Evolutionary conservation across 1,140 invertebrate species (phyloP).

Genomic region (Drosophila ficusphila): DNA sequence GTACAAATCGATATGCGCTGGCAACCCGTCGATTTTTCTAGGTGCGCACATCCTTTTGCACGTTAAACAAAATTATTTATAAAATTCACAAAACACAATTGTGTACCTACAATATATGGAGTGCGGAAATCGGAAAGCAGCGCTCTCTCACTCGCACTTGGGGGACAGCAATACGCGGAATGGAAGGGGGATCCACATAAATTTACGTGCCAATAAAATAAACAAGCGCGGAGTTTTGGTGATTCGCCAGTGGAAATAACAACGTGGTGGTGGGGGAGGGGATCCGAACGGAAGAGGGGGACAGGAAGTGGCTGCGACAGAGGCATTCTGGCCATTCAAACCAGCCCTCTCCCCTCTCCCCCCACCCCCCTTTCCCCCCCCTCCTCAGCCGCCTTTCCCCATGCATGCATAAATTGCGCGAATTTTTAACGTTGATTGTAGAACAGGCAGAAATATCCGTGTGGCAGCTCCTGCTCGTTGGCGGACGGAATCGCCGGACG

Average conservation of each 20-base stretch:
- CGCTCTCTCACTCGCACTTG: not conserved
- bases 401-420: conserved; percentile 80
- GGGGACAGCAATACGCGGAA: conserved; percentile 2
- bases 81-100: conserved; percentile 58
- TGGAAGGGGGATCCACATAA: conserved; percentile 54
- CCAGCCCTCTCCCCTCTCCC: conserved; percentile 2
- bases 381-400: conserved; percentile 21
- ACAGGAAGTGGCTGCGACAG: conserved; percentile 46
- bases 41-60: conserved; percentile 58
- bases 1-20: not conserved
- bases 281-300: not conserved
- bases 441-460: conserved; percentile 65
- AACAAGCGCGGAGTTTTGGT: conserved; percentile 76
- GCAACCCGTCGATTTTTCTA: conserved; percentile 23
- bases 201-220: conserved; percentile 82
- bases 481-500: not conserved
- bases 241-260: conserved; percentile 61
- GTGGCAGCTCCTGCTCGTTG: conserved; percentile 29
- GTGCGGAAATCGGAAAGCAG: conserved; percentile 48
- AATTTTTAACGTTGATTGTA: conserved; percentile 80
- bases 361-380: conserved; percentile 4
- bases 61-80: conserved; percentile 69
- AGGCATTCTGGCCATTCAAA: conserved; percentile 54
- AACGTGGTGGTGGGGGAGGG: not conserved
- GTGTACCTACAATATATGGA: conserved; percentile 58